Evolutionary conservation across 2,888 invertebrate genomes (phyloP).

Genomic region (Ophioninae sp.): DNA sequence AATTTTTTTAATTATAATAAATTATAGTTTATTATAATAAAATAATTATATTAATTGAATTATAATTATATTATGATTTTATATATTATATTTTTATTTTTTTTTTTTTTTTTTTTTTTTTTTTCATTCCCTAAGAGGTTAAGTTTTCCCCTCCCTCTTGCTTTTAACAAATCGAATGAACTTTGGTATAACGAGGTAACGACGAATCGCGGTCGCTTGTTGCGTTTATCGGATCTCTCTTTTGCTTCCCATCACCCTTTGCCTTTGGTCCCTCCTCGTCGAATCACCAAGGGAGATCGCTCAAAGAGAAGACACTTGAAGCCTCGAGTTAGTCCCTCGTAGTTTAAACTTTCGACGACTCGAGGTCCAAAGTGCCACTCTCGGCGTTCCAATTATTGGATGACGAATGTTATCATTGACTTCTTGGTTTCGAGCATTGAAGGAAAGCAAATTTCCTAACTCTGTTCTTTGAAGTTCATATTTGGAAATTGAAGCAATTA

Average conservation of each 20-base stretch:
- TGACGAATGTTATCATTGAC: constrained; percentile 18
- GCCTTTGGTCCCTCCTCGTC: constrained; percentile 36
- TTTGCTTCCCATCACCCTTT: constrained; percentile 29
- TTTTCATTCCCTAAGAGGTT: constrained; percentile 47
- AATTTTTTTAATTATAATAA: no score
- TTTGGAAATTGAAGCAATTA: background rate
- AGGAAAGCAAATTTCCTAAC: background rate
- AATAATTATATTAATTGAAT: no score
- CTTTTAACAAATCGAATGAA: constrained; percentile 72
- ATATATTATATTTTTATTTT: no score
- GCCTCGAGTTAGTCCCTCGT: constrained; percentile 28
- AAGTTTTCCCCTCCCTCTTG: constrained; percentile 41
- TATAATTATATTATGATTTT: no score
- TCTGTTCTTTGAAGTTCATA: background rate
- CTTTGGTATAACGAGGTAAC: constrained; percentile 72
- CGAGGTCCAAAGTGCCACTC: constrained; percentile 28
- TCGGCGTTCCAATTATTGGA: background rate
- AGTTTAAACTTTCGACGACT: constrained; percentile 46
- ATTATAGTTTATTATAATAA: no score
- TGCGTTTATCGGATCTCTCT: constrained; percentile 27
- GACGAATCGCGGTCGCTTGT: constrained; percentile 63
- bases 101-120: no score
- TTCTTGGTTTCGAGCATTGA: background rate
- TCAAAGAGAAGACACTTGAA: constrained; percentile 41
- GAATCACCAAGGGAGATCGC: constrained; percentile 51